Evolutionary conservation across 2,797 vertebrate genomes (phyloP).

Genomic region (Setipinna tenuifilis): DNA sequence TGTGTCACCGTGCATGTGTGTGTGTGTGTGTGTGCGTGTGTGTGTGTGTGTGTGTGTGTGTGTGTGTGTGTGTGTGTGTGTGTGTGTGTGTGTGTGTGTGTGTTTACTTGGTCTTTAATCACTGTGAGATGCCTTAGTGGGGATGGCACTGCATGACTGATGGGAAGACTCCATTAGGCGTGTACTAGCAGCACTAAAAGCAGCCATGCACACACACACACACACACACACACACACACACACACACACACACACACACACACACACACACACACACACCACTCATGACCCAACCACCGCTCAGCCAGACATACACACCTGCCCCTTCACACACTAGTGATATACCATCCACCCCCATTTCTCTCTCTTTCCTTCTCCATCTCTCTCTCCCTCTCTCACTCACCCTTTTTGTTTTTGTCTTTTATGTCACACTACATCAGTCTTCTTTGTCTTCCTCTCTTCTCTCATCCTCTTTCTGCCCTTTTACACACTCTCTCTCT

Average conservation of each 20-base stretch:
- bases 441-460: not conserved
- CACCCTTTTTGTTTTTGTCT: not conserved
- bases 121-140: not conserved
- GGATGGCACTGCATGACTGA: not conserved
- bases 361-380: not conserved
- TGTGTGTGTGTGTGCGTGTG: not conserved
- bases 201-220: too few relatives aligned
- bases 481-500: too few relatives aligned
- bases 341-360: not conserved
- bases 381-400: not conserved
- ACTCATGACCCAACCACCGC: too few relatives aligned
- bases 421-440: too few relatives aligned
- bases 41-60: constrained; percentile 13
- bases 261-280: too few relatives aligned
- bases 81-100: not conserved
- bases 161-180: not conserved
- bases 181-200: not conserved
- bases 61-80: not conserved
- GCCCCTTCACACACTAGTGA: too few relatives aligned
- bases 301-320: too few relatives aligned
- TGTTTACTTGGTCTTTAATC: constrained; percentile 15
- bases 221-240: too few relatives aligned
- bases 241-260: too few relatives aligned
- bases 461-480: too few relatives aligned
- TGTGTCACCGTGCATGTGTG: not conserved